phyloP scores from a whole-genome alignment of 2,888 invertebrate genomes.

The Aleiodes testaceus region DNA sequence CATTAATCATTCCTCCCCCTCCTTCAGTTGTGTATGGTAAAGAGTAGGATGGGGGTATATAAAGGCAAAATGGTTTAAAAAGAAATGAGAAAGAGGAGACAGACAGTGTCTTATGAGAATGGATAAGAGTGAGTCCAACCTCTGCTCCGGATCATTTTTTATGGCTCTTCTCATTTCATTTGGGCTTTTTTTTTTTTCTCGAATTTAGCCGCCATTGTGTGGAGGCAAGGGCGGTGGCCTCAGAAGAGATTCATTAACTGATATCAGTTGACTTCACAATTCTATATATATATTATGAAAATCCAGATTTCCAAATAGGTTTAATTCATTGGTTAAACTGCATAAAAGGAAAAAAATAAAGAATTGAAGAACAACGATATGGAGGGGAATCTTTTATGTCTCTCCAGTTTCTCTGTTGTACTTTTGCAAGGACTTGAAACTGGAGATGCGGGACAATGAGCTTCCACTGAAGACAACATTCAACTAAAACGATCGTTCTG shows the following conservation, averaged over 20 bases:
- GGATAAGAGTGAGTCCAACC: slow-evolving; percentile 10
- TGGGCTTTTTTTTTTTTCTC: slow-evolving; percentile 55
- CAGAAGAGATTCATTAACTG: slow-evolving; percentile 67
- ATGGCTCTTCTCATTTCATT: slow-evolving; percentile 33
- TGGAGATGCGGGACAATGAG: slow-evolving; percentile 41
- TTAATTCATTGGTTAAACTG: too few relatives aligned
- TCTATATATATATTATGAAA: too few relatives aligned
- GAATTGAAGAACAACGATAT: neutral
- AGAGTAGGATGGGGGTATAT: slow-evolving; percentile 53
- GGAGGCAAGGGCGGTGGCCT: slow-evolving; percentile 43
- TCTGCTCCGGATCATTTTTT: slow-evolving; percentile 34
- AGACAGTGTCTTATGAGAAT: slow-evolving; percentile 54
- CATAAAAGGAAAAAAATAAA: too few relatives aligned
- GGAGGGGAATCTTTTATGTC: slow-evolving; percentile 28
- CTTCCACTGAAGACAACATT: slow-evolving; percentile 31
- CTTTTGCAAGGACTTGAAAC: slow-evolving; percentile 34
- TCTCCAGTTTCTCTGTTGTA: slow-evolving; percentile 32
- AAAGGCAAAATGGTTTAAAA: slow-evolving; percentile 48
- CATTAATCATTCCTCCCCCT: slow-evolving; percentile 68
- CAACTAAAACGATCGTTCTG: slow-evolving; percentile 20
- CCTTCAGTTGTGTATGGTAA: slow-evolving; percentile 46
- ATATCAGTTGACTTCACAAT: slow-evolving; percentile 53
- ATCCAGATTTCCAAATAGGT: neutral
- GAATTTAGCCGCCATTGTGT: slow-evolving; percentile 66
- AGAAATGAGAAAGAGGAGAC: slow-evolving; percentile 57